Evolutionary conservation across 2,113 vertebrate species (phyloP).

Genomic region (Sminthopsis crassicaudata): DNA sequence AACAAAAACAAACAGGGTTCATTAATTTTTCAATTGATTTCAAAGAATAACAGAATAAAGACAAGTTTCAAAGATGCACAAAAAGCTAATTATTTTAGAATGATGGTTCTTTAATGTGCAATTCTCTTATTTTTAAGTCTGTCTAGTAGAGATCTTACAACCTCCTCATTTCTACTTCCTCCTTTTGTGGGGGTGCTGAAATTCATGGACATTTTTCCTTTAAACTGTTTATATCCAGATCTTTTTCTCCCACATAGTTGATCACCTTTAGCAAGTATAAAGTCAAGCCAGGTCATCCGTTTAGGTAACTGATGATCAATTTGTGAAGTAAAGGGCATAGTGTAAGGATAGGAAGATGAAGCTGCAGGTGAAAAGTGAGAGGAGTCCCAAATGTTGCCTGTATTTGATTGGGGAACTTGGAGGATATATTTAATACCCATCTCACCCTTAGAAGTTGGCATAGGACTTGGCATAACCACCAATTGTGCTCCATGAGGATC

Average conservation of each 20-base stretch:
- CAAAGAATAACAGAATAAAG: neutral
- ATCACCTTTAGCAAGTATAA: conserved; percentile 62
- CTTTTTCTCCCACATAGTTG: conserved; percentile 43
- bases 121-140: neutral
- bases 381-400: neutral
- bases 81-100: neutral
- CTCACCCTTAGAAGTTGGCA: conserved; percentile 35
- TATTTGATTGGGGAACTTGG: conserved; percentile 67
- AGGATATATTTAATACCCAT: conserved; percentile 59
- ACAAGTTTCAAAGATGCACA: neutral
- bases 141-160: neutral
- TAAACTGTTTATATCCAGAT: neutral
- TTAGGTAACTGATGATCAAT: conserved; percentile 59
- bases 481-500: conserved; percentile 64
- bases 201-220: neutral
- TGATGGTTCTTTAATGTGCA: neutral
- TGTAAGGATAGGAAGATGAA: neutral
- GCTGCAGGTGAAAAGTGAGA: neutral
- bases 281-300: conserved; percentile 74
- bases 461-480: conserved; percentile 66
- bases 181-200: neutral
- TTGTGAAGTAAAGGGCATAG: neutral
- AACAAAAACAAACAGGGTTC: neutral
- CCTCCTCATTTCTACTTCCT: neutral
- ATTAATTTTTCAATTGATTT: neutral